phyloP scores from a whole-genome alignment of 1,140 invertebrate genomes.

The Batillaria attramentaria region DNA sequence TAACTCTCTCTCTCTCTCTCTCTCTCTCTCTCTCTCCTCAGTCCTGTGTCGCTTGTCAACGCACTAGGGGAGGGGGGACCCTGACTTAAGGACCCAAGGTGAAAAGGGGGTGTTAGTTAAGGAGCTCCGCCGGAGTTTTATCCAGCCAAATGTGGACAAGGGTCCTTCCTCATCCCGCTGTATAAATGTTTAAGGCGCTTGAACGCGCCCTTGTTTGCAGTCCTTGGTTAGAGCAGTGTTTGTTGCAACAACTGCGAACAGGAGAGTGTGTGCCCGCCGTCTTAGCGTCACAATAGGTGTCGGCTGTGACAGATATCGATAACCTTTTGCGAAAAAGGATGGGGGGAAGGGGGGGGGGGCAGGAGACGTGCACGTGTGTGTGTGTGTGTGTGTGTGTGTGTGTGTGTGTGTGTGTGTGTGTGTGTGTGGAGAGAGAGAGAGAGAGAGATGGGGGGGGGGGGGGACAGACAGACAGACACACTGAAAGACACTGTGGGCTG shows the following conservation, averaged over 20 bases:
- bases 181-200: neutral
- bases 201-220: neutral
- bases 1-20: no score
- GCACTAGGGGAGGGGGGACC: no score
- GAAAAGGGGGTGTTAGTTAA: no score
- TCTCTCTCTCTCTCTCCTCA: no score
- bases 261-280: slow-evolving; percentile 7
- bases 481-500: neutral
- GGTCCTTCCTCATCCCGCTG: slow-evolving; percentile 16
- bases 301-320: slow-evolving; percentile 18
- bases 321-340: neutral
- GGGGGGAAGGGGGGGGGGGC: neutral
- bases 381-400: neutral
- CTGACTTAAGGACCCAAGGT: no score
- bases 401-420: neutral
- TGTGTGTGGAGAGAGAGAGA: neutral
- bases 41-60: no score
- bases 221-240: no score
- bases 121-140: no score
- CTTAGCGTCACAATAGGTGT: slow-evolving; percentile 9
- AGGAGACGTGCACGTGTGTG: neutral
- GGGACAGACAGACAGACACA: slow-evolving; percentile 7
- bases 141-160: no score
- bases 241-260: slow-evolving; percentile 8
- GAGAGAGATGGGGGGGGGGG: neutral